A percentile compares a stretch with the other conserved stretches of the same genome.
These are phyloP conservation scores for Syrista parreyssii DNA, from an alignment of 2,888 invertebrate genomes.

Conservation along the genomic window DNA sequence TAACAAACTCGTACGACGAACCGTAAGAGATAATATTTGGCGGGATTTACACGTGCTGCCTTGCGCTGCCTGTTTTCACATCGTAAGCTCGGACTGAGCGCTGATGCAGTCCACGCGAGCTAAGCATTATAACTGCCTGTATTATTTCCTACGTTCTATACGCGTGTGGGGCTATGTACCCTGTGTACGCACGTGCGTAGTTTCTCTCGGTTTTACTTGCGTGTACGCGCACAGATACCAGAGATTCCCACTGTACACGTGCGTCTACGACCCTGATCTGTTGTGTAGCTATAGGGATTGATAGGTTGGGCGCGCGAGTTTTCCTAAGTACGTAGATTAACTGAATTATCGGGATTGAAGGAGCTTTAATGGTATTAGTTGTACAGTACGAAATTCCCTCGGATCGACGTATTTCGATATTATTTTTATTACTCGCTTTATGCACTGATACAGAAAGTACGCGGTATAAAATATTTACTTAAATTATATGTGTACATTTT, in stretches of 20 bases:
- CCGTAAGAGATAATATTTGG: constrained; percentile 51
- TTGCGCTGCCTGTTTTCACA: constrained; percentile 45
- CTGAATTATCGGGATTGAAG: background rate
- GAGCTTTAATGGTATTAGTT: background rate
- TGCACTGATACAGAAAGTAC: no score
- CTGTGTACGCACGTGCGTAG: constrained; percentile 2
- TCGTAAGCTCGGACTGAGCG: constrained; percentile 20
- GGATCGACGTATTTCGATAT: background rate
- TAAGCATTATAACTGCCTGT: background rate
- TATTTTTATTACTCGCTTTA: no score
- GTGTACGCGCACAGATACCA: background rate
- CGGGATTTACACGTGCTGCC: constrained; percentile 47
- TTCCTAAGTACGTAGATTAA: background rate
- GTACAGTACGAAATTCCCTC: background rate
- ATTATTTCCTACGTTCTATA: constrained; percentile 2
- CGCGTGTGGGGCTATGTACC: constrained; percentile 2
- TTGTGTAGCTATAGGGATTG: background rate
- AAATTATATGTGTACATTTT: background rate
- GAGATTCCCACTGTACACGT: background rate
- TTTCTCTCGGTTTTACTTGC: background rate
- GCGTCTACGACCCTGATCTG: background rate
- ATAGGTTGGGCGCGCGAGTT: background rate
- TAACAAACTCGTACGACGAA: constrained; percentile 23
- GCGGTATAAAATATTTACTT: background rate
- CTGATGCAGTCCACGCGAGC: background rate